phyloP scores from a whole-genome alignment of 2,888 invertebrate genomes.

The Neoscelio sp. region DNA sequence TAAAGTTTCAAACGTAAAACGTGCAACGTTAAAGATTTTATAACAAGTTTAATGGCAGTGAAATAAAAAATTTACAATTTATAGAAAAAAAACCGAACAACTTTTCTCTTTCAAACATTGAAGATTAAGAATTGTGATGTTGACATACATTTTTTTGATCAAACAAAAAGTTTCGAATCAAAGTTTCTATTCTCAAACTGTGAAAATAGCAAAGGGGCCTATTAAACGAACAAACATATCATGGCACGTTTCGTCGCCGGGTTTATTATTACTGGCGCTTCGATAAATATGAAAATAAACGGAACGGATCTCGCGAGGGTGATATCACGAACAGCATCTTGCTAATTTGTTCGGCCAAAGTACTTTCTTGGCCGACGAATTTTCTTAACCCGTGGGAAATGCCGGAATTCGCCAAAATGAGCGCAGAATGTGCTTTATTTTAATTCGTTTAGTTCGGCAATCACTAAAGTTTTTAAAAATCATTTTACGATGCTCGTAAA shows the following conservation, averaged over 20 bases:
- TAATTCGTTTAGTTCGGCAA: conserved; percentile 6
- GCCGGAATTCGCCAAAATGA: conserved; percentile 23
- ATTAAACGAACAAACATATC: conserved; percentile 54
- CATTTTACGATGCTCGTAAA: conserved; percentile 11
- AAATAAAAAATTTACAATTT: too few species aligned
- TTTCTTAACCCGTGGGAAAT: conserved; percentile 4
- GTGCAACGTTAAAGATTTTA: too few species aligned
- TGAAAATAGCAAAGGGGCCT: conserved; percentile 25
- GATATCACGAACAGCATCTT: conserved; percentile 7
- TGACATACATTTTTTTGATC: conserved; percentile 9
- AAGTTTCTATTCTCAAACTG: conserved; percentile 21
- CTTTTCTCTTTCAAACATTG: background rate
- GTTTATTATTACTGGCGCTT: conserved; percentile 70
- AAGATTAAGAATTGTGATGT: background rate
- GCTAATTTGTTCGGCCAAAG: conserved; percentile 17
- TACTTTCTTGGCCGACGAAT: conserved; percentile 17
- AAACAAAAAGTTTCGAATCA: background rate
- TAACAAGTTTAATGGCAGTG: too few species aligned
- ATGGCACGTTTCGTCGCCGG: conserved; percentile 14
- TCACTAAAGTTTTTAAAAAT: conserved; percentile 3
- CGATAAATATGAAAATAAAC: conserved; percentile 77
- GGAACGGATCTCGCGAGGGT: conserved; percentile 5
- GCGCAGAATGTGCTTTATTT: conserved; percentile 15
- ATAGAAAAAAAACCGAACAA: conserved; percentile 2
- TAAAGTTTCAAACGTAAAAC: too few species aligned